phyloP scores from a whole-genome alignment of 1,140 invertebrate genomes.

The Laodelphax striatellus region DNA sequence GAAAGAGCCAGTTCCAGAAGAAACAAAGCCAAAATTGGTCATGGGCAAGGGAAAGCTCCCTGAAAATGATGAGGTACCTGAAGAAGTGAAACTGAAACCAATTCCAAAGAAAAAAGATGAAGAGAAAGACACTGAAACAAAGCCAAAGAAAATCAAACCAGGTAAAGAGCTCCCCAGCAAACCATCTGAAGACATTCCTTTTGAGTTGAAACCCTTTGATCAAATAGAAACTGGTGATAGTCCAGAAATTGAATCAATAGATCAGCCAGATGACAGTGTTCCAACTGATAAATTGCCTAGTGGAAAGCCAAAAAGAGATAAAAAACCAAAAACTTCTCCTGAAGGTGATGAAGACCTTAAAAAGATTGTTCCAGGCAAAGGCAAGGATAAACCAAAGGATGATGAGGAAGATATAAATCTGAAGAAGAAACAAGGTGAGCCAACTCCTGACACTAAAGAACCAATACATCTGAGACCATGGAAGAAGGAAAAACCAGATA shows the following conservation, averaged over 20 bases:
- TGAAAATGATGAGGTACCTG: conserved; percentile 18
- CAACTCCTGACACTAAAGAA: conserved; percentile 25
- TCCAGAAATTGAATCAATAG: conserved; percentile 18
- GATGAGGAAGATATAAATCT: conserved; percentile 31
- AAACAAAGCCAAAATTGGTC: conserved; percentile 17
- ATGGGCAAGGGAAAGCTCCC: conserved; percentile 25
- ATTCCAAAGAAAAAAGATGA: conserved; percentile 13
- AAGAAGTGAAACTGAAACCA: conserved; percentile 21
- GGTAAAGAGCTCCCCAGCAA: conserved; percentile 24
- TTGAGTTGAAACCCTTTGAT: conserved; percentile 22
- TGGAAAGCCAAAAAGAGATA: conserved; percentile 20
- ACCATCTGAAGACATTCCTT: conserved; percentile 20
- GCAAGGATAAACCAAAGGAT: conserved; percentile 29
- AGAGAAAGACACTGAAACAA: conserved; percentile 25
- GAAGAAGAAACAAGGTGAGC: conserved; percentile 33
- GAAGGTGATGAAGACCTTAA: conserved; percentile 28
- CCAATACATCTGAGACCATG: conserved; percentile 23
- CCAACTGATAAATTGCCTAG: conserved; percentile 20
- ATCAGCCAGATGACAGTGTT: conserved; percentile 17
- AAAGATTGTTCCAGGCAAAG: conserved; percentile 30
- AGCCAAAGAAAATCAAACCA: conserved; percentile 18
- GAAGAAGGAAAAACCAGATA: conserved; percentile 18
- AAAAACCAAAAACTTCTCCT: conserved; percentile 21
- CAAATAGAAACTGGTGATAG: conserved; percentile 22
- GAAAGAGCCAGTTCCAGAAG: conserved; percentile 1